These are phyloP conservation scores for Anticlea derivata DNA, from an alignment of 2,888 invertebrate genomes.

Conservation along the genomic window DNA sequence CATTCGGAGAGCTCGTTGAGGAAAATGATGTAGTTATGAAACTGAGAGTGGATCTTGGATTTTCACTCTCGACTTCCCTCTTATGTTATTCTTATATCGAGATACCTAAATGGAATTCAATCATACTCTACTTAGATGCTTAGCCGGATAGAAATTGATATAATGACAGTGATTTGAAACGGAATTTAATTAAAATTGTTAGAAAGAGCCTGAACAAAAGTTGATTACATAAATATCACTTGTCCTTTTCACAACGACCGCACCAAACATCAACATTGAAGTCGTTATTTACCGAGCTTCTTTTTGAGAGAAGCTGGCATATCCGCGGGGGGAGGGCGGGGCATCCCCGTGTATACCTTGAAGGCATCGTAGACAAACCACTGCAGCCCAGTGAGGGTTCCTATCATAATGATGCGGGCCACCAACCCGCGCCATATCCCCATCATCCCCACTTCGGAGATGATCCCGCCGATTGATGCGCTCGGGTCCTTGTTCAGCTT, in stretches of 20 bases:
- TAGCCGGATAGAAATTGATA: too few relatives aligned
- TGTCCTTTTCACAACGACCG: slow-evolving; percentile 4
- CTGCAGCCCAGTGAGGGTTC: slow-evolving; percentile 95
- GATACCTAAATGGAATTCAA: too few relatives aligned
- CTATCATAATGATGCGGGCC: slow-evolving; percentile 96
- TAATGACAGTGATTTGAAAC: neutral
- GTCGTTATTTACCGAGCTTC: slow-evolving; percentile 47
- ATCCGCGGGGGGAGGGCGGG: slow-evolving; percentile 92
- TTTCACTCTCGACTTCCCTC: slow-evolving; percentile 23
- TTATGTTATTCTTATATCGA: neutral
- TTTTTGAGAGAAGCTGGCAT: slow-evolving; percentile 86
- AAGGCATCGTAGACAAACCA: slow-evolving; percentile 97
- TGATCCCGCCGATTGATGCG: slow-evolving; percentile 72
- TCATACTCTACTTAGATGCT: too few relatives aligned
- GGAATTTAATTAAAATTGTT: neutral
- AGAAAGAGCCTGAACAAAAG: neutral
- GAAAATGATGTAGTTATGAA: slow-evolving; percentile 29
- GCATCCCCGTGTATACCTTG: slow-evolving; percentile 90
- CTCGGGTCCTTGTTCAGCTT: slow-evolving; percentile 93
- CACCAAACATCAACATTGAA: neutral
- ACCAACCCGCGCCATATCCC: slow-evolving; percentile 93
- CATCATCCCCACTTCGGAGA: slow-evolving; percentile 67
- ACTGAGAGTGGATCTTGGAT: slow-evolving; percentile 19
- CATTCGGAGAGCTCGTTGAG: slow-evolving; percentile 26
- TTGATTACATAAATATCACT: slow-evolving; percentile 7